Base-by-base conservation (phyloP, 2,797 vertebrate genomes). In the Clamator glandarius region DNA sequence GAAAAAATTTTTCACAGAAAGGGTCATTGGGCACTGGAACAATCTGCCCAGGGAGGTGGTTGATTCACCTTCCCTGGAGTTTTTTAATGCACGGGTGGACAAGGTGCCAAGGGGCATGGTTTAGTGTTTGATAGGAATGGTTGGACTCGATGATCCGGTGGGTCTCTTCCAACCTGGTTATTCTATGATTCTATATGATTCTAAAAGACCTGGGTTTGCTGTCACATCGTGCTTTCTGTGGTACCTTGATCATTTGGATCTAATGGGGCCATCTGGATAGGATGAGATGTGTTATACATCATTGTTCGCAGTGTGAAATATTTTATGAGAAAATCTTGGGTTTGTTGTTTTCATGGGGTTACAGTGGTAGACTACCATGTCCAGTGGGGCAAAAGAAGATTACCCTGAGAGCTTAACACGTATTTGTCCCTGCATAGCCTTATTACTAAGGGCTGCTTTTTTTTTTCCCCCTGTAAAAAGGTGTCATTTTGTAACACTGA, bases 161-260 rank as follows among this genome's bases (percentile, higher is more conserved):
- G n/a, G n/a, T n/a, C n/a, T n/a, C n/a, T n/a, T n/a, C n/a, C n/a
- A n/a, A n/a, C n/a, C n/a, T n/a, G n/a, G n/a, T n/a, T n/a, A n/a
- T n/a, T n/a, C n/a, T n/a, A n/a, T n/a, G n/a, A n/a, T n/a, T n/a
- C n/a, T n/a, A n/a, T n/a, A n/a, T n/a, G n/a, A n/a, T n/a, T n/a
- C n/a, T 68, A 28, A 74, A 87, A 74, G 1, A 12, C 17, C 59
- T 63, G 12, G 2, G 13, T 84, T 93, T 70, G 15, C 42, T 46
- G 75, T 86, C 19, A 17, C 42, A 66, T 89, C 63, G 74, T 84
- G 70, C 81, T 96, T 94, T 63, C 48, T 82, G 84, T 93, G 52
- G 39, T 31, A 67, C 1, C 0, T 17, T 46, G 46, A 42, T 69
- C 66, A 69, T 82, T 89, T 73, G 33, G 50, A 41, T 76, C 24